phyloP scores from a whole-genome alignment of 2,797 vertebrate species.

The Siniperca scherzeri region DNA sequence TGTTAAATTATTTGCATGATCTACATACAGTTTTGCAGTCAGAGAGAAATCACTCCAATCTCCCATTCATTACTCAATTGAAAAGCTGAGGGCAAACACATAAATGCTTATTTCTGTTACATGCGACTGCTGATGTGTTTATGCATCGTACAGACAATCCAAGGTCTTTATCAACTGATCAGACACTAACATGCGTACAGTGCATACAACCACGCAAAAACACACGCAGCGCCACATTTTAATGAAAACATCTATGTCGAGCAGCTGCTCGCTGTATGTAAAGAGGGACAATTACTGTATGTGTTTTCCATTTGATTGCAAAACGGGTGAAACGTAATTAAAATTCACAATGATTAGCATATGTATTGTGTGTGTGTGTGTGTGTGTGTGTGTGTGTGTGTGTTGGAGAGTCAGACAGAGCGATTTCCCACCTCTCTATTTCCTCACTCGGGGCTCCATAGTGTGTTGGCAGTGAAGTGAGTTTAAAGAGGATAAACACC shows the following conservation, averaged over 20 bases:
- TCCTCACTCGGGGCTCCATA: slow-evolving; percentile 65
- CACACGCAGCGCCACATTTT: slow-evolving; percentile 20
- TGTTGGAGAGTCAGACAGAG: slow-evolving; percentile 44
- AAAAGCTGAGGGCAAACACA: slow-evolving; percentile 4
- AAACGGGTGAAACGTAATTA: slow-evolving; percentile 72
- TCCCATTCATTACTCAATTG: not conserved
- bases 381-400: slow-evolving; percentile 40
- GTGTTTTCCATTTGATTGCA: slow-evolving; percentile 70
- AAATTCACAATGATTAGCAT: slow-evolving; percentile 75
- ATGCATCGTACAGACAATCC: slow-evolving; percentile 14
- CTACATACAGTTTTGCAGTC: not conserved
- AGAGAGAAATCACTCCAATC: not conserved
- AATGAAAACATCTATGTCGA: slow-evolving; percentile 73
- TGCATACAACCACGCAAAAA: slow-evolving; percentile 17
- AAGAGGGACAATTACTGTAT: slow-evolving; percentile 73
- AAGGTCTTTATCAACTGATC: slow-evolving; percentile 57
- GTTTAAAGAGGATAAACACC: slow-evolving; percentile 81
- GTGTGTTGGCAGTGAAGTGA: slow-evolving; percentile 77
- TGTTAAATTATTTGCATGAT: not conserved
- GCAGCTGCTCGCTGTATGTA: slow-evolving; percentile 60
- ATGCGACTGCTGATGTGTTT: slow-evolving; percentile 40
- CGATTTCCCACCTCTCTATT: slow-evolving; percentile 17
- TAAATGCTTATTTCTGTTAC: slow-evolving; percentile 11
- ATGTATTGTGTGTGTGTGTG: slow-evolving; percentile 52
- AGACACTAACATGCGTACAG: slow-evolving; percentile 32